Evolutionary conservation across 2,797 vertebrate species (phyloP).

Genomic region (Odontamblyopus lacepedii): DNA sequence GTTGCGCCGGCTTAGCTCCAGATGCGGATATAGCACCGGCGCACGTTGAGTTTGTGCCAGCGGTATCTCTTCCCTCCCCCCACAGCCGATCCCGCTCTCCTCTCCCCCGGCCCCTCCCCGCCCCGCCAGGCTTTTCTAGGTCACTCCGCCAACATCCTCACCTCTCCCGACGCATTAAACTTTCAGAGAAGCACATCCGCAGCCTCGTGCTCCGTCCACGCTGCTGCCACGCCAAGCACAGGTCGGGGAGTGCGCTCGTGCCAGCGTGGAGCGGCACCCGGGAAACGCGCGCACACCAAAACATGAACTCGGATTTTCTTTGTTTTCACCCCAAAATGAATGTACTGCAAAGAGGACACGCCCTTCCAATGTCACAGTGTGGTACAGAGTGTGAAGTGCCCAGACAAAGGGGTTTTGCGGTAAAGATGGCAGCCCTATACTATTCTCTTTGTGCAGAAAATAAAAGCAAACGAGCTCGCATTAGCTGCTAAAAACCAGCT

Average conservation of each 20-base stretch:
- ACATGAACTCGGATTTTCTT: background rate
- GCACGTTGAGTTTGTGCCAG: conserved; percentile 39
- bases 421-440: background rate
- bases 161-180: conserved; percentile 77
- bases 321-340: too few species aligned
- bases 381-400: conserved; percentile 3
- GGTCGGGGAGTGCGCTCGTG: conserved; percentile 61
- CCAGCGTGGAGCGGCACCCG: background rate
- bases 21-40: conserved; percentile 49
- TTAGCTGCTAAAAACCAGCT: background rate
- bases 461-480: background rate
- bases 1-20: conserved; percentile 35
- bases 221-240: conserved; percentile 70
- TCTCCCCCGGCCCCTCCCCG: conserved; percentile 23
- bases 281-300: background rate
- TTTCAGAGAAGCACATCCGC: conserved; percentile 70
- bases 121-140: conserved; percentile 77
- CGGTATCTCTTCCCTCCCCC: conserved; percentile 25
- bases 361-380: conserved; percentile 3
- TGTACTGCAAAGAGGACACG: background rate
- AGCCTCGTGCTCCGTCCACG: conserved; percentile 54
- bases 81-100: conserved; percentile 16
- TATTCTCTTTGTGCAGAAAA: background rate
- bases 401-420: conserved; percentile 2
- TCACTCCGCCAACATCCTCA: conserved; percentile 69